These are phyloP conservation scores for Crotalus adamanteus DNA, from an alignment of 2,797 vertebrate species.

Conservation along the genomic window DNA sequence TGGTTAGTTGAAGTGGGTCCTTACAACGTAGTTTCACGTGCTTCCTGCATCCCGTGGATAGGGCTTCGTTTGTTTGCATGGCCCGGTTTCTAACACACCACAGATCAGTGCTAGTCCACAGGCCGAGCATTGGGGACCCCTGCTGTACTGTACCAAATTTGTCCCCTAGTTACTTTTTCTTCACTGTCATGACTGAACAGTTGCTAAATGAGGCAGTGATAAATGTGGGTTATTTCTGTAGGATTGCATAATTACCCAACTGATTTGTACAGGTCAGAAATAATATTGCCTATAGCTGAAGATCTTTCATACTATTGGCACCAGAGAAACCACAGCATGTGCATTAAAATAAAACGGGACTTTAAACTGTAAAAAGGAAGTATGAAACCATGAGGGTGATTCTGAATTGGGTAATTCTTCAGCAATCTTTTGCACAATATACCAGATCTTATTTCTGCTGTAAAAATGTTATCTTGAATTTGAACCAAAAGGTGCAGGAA, in stretches of 20 bases:
- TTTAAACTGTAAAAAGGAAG: background rate
- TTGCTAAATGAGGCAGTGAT: background rate
- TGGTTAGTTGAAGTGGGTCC: no score
- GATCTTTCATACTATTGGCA: background rate
- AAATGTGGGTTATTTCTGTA: background rate
- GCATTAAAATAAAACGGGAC: background rate
- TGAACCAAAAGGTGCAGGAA: background rate
- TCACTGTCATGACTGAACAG: background rate
- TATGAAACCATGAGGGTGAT: background rate
- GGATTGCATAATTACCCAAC: background rate
- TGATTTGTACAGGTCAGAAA: background rate
- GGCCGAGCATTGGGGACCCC: no score
- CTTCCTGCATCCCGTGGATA: no score
- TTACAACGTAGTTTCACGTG: no score
- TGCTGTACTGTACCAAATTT: background rate
- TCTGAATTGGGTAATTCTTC: background rate
- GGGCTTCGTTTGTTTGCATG: no score
- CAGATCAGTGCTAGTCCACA: no score
- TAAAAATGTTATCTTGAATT: background rate
- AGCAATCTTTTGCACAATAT: background rate
- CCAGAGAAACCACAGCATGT: background rate
- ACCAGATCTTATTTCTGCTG: background rate
- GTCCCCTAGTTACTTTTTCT: background rate
- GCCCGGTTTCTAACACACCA: no score
- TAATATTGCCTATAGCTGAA: background rate